Percentiles rank a stretch among this genome's conserved stretches.
phyloP scores from a whole-genome alignment of 2,113 vertebrate genomes.

The Saccopteryx bilineata region DNA sequence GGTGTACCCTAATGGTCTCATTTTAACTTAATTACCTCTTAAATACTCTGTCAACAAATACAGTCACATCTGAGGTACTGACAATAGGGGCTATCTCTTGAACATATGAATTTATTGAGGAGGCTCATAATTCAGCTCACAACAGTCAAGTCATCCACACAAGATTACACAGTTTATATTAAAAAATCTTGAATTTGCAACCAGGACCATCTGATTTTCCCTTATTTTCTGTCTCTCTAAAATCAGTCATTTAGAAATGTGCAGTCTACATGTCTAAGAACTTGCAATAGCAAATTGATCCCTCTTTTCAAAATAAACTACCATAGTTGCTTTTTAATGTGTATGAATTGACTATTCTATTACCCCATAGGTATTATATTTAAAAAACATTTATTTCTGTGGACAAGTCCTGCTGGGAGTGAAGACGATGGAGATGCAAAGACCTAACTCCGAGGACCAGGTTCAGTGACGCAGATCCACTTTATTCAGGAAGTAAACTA shows the following conservation, averaged over 20 bases:
- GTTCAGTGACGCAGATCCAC: too few relatives aligned
- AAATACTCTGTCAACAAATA: neutral
- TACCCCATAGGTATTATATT: neutral
- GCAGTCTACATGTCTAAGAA: neutral
- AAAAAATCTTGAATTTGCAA: neutral
- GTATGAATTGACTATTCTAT: neutral
- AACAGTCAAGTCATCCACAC: neutral
- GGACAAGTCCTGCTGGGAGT: too few relatives aligned
- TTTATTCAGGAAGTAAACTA: too few relatives aligned
- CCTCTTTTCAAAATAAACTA: neutral
- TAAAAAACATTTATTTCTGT: neutral
- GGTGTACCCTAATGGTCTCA: neutral
- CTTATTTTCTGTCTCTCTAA: neutral
- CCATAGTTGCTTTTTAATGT: neutral
- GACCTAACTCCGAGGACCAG: too few relatives aligned
- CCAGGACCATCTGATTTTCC: neutral
- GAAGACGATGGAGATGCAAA: too few relatives aligned
- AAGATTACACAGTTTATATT: neutral
- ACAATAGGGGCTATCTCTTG: neutral
- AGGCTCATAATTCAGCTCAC: neutral
- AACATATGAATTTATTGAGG: neutral
- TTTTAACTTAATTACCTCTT: neutral
- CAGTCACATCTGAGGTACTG: neutral
- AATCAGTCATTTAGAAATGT: neutral
- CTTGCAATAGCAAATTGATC: neutral